Evolutionary conservation across 2,888 invertebrate species (phyloP).

Genomic region (Opisthograptis luteolata): DNA sequence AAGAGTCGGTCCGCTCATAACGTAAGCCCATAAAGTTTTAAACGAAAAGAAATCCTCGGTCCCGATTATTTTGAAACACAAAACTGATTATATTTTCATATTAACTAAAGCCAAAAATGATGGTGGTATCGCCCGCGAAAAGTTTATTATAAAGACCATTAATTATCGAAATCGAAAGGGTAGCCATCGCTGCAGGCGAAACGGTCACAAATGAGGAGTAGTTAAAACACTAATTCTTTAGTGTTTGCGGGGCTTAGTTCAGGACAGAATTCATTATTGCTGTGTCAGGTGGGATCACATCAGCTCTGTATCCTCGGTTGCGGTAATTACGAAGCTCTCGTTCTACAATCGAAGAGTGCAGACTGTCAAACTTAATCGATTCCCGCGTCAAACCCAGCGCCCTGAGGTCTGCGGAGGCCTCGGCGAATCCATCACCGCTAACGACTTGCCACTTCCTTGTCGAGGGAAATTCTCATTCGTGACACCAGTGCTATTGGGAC

Average conservation of each 20-base stretch:
- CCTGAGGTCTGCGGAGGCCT: slow-evolving; percentile 55
- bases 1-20: slow-evolving; percentile 1
- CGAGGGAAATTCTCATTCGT: slow-evolving; percentile 50
- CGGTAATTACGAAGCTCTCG: slow-evolving; percentile 69
- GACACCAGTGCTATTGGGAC: slow-evolving; percentile 48
- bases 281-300: slow-evolving; percentile 61
- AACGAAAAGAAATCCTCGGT: slow-evolving; percentile 6
- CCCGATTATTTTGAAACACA: slow-evolving; percentile 15
- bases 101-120: slow-evolving; percentile 28
- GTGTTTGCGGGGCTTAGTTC: slow-evolving; percentile 63
- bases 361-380: slow-evolving; percentile 79
- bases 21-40: slow-evolving; percentile 13
- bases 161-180: slow-evolving; percentile 54
- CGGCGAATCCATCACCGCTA: slow-evolving; percentile 61
- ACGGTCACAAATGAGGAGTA: slow-evolving; percentile 45
- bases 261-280: slow-evolving; percentile 77
- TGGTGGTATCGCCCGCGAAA: slow-evolving; percentile 22
- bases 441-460: slow-evolving; percentile 60
- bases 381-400: slow-evolving; percentile 61
- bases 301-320: slow-evolving; percentile 55
- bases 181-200: slow-evolving; percentile 47
- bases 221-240: slow-evolving; percentile 66
- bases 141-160: slow-evolving; percentile 50
- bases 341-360: slow-evolving; percentile 64
- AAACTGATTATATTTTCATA: slow-evolving; percentile 35